A percentile compares a stretch with the other conserved stretches of the same genome.
phyloP scores from a whole-genome alignment of 2,888 invertebrate species.

The Hoplodrina blanda region DNA sequence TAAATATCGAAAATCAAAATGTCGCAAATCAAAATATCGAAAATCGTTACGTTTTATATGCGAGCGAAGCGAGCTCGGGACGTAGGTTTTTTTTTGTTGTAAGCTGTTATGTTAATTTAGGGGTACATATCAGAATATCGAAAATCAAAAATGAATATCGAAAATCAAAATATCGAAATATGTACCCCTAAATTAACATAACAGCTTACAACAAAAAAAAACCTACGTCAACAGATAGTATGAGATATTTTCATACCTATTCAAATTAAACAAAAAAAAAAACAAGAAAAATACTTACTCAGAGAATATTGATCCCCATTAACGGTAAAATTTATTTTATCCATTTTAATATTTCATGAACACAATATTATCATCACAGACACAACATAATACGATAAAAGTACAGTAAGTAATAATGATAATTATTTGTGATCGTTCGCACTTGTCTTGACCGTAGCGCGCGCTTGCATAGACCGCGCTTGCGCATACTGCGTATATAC shows the following conservation, averaged over 20 bases:
- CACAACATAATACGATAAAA: background rate
- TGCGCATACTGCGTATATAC: constrained; percentile 36
- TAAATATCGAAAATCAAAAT: too few species aligned
- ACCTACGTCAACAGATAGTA: background rate
- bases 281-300: constrained; percentile 69
- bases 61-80: too few species aligned
- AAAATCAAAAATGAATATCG: too few species aligned
- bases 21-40: too few species aligned
- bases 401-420: background rate
- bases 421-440: background rate
- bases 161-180: too few species aligned
- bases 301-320: constrained; percentile 75
- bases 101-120: too few species aligned
- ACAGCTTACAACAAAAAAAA: background rate
- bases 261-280: background rate
- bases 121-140: too few species aligned
- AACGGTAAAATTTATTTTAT: constrained; percentile 76
- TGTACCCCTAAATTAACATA: background rate
- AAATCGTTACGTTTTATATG: too few species aligned
- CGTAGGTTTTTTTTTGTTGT: too few species aligned
- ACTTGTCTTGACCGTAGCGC: constrained; percentile 24
- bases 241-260: background rate
- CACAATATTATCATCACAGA: background rate
- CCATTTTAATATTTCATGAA: constrained; percentile 65
- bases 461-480: too few species aligned